Evolutionary conservation across 2,113 vertebrate genomes (phyloP), one percentile per base, ranked within the genome.

Genomic region (Cebidichthys violaceus): DNA sequence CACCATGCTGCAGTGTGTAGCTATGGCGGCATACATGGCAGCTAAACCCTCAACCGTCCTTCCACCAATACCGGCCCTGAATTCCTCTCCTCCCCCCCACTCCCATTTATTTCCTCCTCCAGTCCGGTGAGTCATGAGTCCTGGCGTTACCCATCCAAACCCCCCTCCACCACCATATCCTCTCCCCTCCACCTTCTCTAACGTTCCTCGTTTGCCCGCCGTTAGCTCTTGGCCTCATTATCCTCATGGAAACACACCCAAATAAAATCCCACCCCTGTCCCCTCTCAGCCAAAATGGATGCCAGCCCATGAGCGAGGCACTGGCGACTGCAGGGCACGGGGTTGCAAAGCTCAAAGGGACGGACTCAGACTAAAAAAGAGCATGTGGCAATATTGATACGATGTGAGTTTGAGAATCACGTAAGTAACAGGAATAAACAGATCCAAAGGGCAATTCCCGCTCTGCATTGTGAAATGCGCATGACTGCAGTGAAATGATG

Each of bases 71-170:
- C 72, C 72, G 2, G 1, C 70, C 66, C 75, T 54, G 69, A 29
- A 47, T 88, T 86, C 50, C 50, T 81, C 61, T 87, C 90, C 89
- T 86, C 90, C 92, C 92, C 83, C 64, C 9, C 3, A n/a, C n/a
- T n/a, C n/a, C 4, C 83, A 3, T 70, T 81, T 37, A 50, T 72
- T 89, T 82, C 82, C 75, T 75, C 72, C 70, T 11, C 72, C 74
- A 73, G 59, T 86, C 62, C 76, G 4, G 80, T 94, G 94, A 94
- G 54, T 94, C 94, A 94, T 79, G 8, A 50, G 59, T 54, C 75
- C 69, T 87, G 85, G 90, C 84, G 81, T 71, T 27, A n/a, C 79
- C 67, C 1, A 43, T 45, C 47, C 75, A 70, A 76, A 57, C 54
- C 67, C 73, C 57, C 66, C 52, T 61, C 59, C 47, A 62, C 55